These are phyloP conservation scores for Uropsilus gracilis DNA, from an alignment of 2,113 vertebrate genomes.

Conservation along the genomic window DNA sequence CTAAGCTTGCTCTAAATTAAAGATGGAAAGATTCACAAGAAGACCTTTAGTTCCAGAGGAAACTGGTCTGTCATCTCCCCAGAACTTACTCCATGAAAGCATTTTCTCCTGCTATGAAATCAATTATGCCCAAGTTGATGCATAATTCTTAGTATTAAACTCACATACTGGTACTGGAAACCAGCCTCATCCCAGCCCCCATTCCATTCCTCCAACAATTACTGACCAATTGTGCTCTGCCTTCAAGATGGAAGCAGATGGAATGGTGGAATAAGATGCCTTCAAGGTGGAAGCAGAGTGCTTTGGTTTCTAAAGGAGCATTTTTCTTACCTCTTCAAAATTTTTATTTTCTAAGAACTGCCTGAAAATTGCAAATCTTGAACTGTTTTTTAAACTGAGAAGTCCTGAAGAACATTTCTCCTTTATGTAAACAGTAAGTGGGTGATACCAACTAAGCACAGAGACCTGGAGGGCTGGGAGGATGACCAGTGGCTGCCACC, in stretches of 20 bases:
- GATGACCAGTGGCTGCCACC: not conserved
- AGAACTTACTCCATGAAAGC: not conserved
- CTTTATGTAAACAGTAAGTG: not conserved
- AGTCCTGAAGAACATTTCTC: not conserved
- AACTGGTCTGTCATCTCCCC: not conserved
- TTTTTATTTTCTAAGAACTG: not conserved
- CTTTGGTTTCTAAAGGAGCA: not conserved
- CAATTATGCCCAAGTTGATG: not conserved
- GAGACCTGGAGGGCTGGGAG: not conserved
- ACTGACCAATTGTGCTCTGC: not conserved
- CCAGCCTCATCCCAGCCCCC: not conserved
- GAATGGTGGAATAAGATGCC: not conserved
- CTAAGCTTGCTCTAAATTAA: not conserved
- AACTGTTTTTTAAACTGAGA: not conserved
- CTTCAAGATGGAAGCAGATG: not conserved
- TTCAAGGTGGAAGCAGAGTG: not conserved
- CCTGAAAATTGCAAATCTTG: constrained; percentile 16
- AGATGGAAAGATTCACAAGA: not conserved
- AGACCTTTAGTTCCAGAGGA: not conserved
- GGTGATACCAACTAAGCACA: not conserved
- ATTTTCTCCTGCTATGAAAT: not conserved
- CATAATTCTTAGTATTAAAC: not conserved
- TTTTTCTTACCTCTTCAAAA: not conserved
- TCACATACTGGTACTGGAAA: not conserved
- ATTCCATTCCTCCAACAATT: not conserved